Base-by-base conservation (phyloP, 2,113 vertebrate genomes). In the Bambusicola thoracicus region DNA sequence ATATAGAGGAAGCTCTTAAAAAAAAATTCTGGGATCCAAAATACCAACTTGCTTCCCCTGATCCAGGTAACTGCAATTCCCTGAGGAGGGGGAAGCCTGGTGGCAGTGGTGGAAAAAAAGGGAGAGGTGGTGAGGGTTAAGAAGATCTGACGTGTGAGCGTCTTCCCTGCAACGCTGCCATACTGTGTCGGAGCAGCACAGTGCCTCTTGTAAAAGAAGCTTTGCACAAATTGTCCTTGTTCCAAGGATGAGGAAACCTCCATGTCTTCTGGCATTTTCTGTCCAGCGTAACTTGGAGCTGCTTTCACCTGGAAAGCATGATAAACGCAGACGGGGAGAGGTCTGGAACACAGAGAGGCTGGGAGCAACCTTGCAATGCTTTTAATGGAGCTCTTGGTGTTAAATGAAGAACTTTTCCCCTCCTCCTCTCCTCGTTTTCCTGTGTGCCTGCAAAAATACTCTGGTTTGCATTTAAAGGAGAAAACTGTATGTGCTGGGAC, bases 161-260 rank as follows among this genome's bases (percentile, higher is more conserved):
- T 89, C 85, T 80, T 92, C 41, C 83, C 84, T 76, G 92, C 91
- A 89, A 86, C 0, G 46, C 93, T 96, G 95, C 94, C 95, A 95
- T 96, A 32, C 89, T 89, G 86, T 68, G 81, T 72, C n/a, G 12
- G 72, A 93, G 92, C 93, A 91, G 85, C 74, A 67, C 79, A n/a
- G 66, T 65, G 76, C 38, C 75, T 94, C 91, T 72, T 69, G 87
- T 87, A 96, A 90, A 94, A 81, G 90, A 88, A 93, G 91, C 77
- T 81, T 95, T 95, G 83, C 94, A 86, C 93, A 94, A 91, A 89
- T 94, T 95, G 95, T 95, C 85, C 91, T 96, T 92, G 76, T 89
- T 96, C 94, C 95, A 94, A 91, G 72, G 85, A 83, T 93, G 94
- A 96, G 87, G 94, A 94, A 94, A 92, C 68, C 86, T 93, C 79